These are phyloP conservation scores for Helicoverpa zea DNA, from an alignment of 1,140 invertebrate species.

Conservation along the genomic window DNA sequence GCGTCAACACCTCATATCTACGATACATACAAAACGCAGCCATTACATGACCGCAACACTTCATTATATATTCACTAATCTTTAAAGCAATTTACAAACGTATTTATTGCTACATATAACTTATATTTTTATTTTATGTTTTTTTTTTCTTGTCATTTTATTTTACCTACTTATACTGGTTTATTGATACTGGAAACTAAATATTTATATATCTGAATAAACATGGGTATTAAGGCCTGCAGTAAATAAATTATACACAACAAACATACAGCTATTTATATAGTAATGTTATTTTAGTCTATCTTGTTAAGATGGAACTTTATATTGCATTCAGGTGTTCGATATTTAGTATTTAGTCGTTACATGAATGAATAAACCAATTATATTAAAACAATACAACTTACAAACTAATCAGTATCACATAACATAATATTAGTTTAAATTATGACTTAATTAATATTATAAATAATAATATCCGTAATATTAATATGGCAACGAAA, in stretches of 20 bases:
- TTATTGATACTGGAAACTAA: slow-evolving; percentile 1
- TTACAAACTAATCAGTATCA: slow-evolving; percentile 80
- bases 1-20: slow-evolving; percentile 65
- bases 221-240: slow-evolving; percentile 26
- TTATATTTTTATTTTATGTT: slow-evolving; percentile 54
- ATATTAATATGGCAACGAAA: slow-evolving; percentile 86
- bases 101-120: slow-evolving; percentile 59
- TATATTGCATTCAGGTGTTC: slow-evolving; percentile 9
- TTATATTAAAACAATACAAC: slow-evolving; percentile 64
- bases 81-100: slow-evolving; percentile 69
- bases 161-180: slow-evolving; percentile 18
- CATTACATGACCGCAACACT: slow-evolving; percentile 71
- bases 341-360: slow-evolving; percentile 6
- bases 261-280: slow-evolving; percentile 30
- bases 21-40: slow-evolving; percentile 66
- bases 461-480: slow-evolving; percentile 85
- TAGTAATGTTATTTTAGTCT: slow-evolving; percentile 2
- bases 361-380: slow-evolving; percentile 37
- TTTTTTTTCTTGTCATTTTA: slow-evolving; percentile 40
- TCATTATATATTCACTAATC: slow-evolving; percentile 53
- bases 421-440: slow-evolving; percentile 80
- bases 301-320: slow-evolving; percentile 10
- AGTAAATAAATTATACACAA: slow-evolving; percentile 34
- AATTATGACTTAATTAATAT: slow-evolving; percentile 82
- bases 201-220: slow-evolving; percentile 28